phyloP scores from a whole-genome alignment of 2,797 vertebrate genomes.

The Brachyrhaphis roseni region DNA sequence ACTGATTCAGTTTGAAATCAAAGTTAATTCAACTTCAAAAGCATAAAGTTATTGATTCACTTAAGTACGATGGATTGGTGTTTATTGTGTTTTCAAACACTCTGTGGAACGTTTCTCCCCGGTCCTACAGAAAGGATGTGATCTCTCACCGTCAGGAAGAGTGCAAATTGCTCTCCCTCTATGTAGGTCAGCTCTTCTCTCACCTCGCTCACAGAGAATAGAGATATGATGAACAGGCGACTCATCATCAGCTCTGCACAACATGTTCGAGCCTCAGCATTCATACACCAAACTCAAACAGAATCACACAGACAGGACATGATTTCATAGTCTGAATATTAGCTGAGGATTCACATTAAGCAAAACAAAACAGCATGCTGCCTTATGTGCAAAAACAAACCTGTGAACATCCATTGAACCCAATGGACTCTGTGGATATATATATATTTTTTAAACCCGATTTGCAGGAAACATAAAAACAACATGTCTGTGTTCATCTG shows the following conservation, averaged over 20 bases:
- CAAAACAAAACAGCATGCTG: conserved; percentile 7
- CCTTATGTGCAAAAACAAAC: conserved; percentile 3
- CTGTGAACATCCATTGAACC: conserved; percentile 11
- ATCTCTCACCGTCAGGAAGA: conserved; percentile 60
- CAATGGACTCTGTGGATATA: conserved; percentile 4
- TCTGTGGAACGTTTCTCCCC: neutral
- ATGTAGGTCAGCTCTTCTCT: conserved; percentile 71
- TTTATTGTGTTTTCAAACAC: neutral
- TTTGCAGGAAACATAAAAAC: conserved; percentile 9
- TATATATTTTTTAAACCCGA: conserved; percentile 18
- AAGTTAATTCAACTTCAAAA: neutral
- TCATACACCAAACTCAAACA: neutral
- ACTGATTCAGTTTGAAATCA: neutral
- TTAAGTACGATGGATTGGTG: neutral
- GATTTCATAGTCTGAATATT: neutral
- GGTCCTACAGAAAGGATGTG: conserved; percentile 15
- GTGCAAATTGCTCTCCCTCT: conserved; percentile 65
- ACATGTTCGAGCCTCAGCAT: conserved; percentile 15
- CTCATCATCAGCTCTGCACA: conserved; percentile 25
- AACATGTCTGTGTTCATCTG: conserved; percentile 3
- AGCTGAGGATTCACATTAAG: neutral
- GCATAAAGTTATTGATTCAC: neutral
- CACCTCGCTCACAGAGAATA: conserved; percentile 59
- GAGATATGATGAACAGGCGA: conserved; percentile 63
- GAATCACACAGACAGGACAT: neutral